phyloP scores from a whole-genome alignment of 2,113 vertebrate genomes.

The Heteronetta atricapilla region DNA sequence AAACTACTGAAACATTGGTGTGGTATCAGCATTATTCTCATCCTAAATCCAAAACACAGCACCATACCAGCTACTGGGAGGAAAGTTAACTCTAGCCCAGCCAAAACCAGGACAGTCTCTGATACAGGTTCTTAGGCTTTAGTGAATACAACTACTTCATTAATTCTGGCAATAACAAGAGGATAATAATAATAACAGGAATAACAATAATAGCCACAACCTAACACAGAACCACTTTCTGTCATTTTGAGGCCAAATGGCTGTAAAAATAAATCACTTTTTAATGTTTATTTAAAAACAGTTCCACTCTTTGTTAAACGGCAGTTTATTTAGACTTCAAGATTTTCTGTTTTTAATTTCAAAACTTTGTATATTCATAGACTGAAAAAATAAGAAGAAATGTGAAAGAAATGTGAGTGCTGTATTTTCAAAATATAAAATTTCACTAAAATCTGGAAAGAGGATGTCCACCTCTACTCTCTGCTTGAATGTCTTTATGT shows the following conservation, averaged over 20 bases:
- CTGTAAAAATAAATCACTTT: not conserved
- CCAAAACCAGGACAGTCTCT: not conserved
- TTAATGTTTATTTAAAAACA: constrained; percentile 35
- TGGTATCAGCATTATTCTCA: too few relatives aligned
- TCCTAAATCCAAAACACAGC: too few relatives aligned
- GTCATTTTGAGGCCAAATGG: not conserved
- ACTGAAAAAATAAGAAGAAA: not conserved
- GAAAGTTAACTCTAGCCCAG: too few relatives aligned
- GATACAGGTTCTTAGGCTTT: constrained; percentile 6
- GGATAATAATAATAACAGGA: not conserved
- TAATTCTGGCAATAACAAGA: constrained; percentile 34
- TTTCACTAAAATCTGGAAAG: constrained; percentile 21
- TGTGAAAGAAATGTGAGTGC: not conserved
- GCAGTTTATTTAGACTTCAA: constrained; percentile 20
- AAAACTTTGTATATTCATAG: not conserved
- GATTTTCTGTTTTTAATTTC: not conserved
- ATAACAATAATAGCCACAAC: not conserved
- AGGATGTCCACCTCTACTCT: not conserved
- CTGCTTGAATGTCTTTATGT: not conserved
- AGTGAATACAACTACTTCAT: constrained; percentile 11
- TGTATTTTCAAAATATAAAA: constrained; percentile 55
- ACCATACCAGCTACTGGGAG: too few relatives aligned
- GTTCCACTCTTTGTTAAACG: not conserved
- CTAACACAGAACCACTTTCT: not conserved
- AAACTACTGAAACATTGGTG: too few relatives aligned